Evolutionary conservation across 2,888 invertebrate species (phyloP), one percentile per base, ranked within the genome.

Genomic region (Leucophenga montana): DNA sequence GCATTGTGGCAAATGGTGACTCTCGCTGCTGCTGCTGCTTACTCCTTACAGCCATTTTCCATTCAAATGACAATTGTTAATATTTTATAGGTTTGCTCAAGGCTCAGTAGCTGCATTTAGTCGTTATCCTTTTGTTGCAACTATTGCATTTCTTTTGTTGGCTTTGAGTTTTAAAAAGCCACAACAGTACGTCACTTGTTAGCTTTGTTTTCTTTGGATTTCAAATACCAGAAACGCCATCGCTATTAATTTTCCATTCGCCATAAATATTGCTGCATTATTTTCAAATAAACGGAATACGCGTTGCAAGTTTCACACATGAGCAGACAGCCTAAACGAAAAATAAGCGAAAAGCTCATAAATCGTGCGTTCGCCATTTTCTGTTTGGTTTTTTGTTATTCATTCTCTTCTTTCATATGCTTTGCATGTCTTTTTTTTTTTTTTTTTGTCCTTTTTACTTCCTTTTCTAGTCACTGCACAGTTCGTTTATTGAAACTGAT

Each of bases 191-290:
- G 11, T 11, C 46, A 46, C n/a, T 46, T 11, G 71, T 68, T 77
- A 77, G 73, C 74, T 72, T 77, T 80, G 80, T 78, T 80, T 81
- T 78, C 79, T 81, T 80, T 80, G 76, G 77, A 78, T 16, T 50
- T 50, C 16, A n/a, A 16, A 50, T n/a, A 39, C 5, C 11, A n/a
- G 50, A 1, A 50, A 50, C 13, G 14, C 50, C 11, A 50, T 1
- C 16, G 18, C 50, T 50, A 11, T 50, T 50, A 6, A 6, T n/a
- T 18, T 50, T 50, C 8, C 13, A 8, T 50, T 50, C 31, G 22
- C 67, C 80, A 85, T 83, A 83, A 85, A 83, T 83, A 82, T 82
- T 77, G 78, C 75, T 74, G 81, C 82, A 80, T 83, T 83, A 81
- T 84, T 84, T 85, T 81, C 81, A 80, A 82, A 84, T 82, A 83